Conservation (phyloP, 2,888 invertebrate species). For the Drosophila testacea region DNA sequence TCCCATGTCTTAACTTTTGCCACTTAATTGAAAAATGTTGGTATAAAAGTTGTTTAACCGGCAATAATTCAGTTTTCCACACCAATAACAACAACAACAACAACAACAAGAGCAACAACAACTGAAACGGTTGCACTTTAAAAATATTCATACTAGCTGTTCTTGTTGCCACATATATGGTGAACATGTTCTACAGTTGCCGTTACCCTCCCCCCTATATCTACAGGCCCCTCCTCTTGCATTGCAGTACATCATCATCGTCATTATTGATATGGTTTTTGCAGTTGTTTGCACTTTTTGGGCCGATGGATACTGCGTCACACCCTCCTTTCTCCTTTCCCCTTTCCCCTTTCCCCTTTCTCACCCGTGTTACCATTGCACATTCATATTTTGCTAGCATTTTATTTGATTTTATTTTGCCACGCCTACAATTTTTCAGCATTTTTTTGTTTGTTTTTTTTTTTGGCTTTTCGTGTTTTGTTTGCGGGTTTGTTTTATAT, state of each 20-base stretch:
- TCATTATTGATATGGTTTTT: slow-evolving; percentile 72
- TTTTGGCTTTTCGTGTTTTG: slow-evolving; percentile 6
- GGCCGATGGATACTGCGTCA: not conserved
- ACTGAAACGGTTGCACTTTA: slow-evolving; percentile 30
- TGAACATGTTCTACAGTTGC: slow-evolving; percentile 34
- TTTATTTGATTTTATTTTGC: slow-evolving; percentile 66
- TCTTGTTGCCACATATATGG: slow-evolving; percentile 49
- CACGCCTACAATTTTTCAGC: slow-evolving; percentile 48
- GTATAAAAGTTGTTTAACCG: slow-evolving; percentile 61
- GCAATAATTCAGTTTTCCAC: slow-evolving; percentile 60
- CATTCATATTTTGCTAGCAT: slow-evolving; percentile 36
- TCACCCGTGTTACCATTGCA: not conserved
- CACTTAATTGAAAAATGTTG: slow-evolving; percentile 64
- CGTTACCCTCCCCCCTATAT: not conserved
- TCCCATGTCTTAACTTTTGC: slow-evolving; percentile 60
- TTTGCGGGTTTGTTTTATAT: slow-evolving; percentile 11
- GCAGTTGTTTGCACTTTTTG: slow-evolving; percentile 69
- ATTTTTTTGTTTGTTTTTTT: not conserved
- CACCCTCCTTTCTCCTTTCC: not conserved
- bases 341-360: not conserved
- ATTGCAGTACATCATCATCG: slow-evolving; percentile 56
- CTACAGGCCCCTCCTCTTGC: not conserved
- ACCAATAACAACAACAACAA: slow-evolving; percentile 31
- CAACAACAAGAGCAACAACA: slow-evolving; percentile 36
- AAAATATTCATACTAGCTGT: slow-evolving; percentile 34